Evolutionary conservation across 2,797 vertebrate genomes (phyloP).

Genomic region (Manis crassicaudata): DNA sequence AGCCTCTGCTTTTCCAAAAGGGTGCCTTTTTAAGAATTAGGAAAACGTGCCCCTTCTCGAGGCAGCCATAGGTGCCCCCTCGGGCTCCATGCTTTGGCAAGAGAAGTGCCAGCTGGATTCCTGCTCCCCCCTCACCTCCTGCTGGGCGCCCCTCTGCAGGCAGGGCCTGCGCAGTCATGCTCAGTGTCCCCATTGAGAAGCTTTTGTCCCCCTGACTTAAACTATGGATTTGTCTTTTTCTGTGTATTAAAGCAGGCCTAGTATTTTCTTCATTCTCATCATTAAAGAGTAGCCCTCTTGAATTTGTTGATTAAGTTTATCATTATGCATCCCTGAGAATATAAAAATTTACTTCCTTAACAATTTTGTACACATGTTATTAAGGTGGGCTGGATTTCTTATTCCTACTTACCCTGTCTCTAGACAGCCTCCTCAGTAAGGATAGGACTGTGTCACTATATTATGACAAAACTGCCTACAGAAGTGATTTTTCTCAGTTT

Average conservation of each 20-base stretch:
- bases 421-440: background rate
- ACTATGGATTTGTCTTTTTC: background rate
- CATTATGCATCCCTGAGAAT: background rate
- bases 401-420: background rate
- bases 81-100: no score
- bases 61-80: background rate
- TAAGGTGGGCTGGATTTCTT: background rate
- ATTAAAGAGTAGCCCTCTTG: background rate
- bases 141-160: no score
- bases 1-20: background rate
- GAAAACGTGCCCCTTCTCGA: background rate
- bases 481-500: constrained; percentile 37
- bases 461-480: background rate
- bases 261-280: constrained; percentile 14
- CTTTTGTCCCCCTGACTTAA: background rate
- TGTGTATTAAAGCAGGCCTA: background rate
- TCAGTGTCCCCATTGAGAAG: background rate
- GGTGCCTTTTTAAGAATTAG: background rate
- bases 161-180: background rate
- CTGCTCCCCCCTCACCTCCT: background rate
- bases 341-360: constrained; percentile 14
- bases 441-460: background rate
- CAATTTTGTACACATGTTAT: background rate
- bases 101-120: background rate
- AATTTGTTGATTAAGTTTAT: background rate